A percentile compares a stretch with the other conserved stretches of the same genome.
Conservation (phyloP, 2,113 vertebrate species). For the Cyprichromis sp. region DNA sequence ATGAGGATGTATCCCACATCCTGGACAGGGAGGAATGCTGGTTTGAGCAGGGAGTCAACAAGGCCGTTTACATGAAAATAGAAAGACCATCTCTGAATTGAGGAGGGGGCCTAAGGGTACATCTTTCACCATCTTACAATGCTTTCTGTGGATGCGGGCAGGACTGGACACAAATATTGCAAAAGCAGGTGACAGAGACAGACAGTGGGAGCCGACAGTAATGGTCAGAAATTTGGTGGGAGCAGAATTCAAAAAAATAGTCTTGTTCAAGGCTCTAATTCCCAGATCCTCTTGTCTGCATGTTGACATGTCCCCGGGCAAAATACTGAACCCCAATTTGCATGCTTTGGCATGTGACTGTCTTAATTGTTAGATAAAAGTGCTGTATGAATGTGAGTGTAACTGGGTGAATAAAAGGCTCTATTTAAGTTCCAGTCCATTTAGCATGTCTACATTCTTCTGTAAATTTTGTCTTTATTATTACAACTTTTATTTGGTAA, state of each 20-base stretch:
- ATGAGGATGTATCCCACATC: not conserved
- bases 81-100: not conserved
- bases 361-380: not conserved
- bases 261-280: not conserved
- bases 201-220: not conserved
- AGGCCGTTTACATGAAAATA: not conserved
- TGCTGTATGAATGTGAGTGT: not conserved
- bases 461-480: not conserved
- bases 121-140: not conserved
- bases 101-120: not conserved
- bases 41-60: not conserved
- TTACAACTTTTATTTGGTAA: not conserved
- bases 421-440: not conserved
- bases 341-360: not conserved
- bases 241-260: accelerated
- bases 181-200: not conserved
- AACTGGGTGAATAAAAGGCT: not conserved
- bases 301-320: not conserved
- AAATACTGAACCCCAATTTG: not conserved
- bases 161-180: not conserved
- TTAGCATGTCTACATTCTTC: not conserved
- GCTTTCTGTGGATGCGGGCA: not conserved
- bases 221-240: not conserved
- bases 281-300: not conserved
- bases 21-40: not conserved